phyloP scores from a whole-genome alignment of 2,797 vertebrate species.

The Sebastolobus altivelis region DNA sequence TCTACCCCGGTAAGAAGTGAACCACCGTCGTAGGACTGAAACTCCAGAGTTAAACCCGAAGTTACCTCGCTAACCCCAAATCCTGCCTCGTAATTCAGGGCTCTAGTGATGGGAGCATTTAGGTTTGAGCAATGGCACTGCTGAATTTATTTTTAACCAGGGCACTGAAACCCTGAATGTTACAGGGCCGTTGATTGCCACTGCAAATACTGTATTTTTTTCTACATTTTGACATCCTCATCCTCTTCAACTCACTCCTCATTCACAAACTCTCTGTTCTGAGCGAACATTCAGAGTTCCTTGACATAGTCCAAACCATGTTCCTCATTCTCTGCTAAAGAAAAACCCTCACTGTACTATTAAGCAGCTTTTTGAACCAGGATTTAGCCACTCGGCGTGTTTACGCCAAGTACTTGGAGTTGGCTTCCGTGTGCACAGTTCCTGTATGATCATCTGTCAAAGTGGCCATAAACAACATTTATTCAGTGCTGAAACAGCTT shows the following conservation, averaged over 20 bases:
- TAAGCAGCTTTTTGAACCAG: conserved; percentile 50
- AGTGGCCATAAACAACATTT: conserved; percentile 70
- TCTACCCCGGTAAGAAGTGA: no score
- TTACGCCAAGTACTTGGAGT: conserved; percentile 65
- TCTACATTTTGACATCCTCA: conserved; percentile 1
- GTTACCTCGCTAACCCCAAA: no score
- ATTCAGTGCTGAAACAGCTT: conserved; percentile 55
- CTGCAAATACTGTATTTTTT: background rate
- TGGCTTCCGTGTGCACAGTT: conserved; percentile 60
- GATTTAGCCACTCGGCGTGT: conserved; percentile 64
- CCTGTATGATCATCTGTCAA: conserved; percentile 66
- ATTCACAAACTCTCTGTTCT: conserved; percentile 26
- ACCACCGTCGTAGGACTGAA: no score
- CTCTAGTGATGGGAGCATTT: background rate
- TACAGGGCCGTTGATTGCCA: background rate
- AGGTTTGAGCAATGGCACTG: background rate
- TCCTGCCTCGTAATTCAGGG: no score
- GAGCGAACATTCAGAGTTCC: conserved; percentile 8
- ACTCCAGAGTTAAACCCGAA: no score
- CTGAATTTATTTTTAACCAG: conserved; percentile 8
- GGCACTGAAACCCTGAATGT: background rate
- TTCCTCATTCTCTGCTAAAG: conserved; percentile 25
- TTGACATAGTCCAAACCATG: conserved; percentile 34
- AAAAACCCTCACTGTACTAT: conserved; percentile 21
- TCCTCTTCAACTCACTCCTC: conserved; percentile 14